Evolutionary conservation across 2,888 invertebrate species (phyloP).

Genomic region (Oegoconia quadripuncta): DNA sequence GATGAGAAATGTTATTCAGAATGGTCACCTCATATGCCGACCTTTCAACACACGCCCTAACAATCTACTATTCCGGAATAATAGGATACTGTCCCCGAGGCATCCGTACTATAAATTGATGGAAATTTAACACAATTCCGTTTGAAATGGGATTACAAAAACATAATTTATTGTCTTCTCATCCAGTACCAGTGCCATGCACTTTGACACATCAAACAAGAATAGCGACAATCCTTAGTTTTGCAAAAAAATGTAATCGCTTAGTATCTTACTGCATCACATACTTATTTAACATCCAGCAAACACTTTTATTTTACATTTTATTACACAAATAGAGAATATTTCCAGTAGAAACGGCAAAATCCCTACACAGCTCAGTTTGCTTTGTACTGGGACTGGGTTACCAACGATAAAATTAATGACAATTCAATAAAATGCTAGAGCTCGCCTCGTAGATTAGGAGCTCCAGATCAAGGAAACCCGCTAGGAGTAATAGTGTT

Average conservation of each 20-base stretch:
- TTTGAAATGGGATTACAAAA: constrained; percentile 40
- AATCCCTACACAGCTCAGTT: constrained; percentile 67
- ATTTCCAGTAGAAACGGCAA: constrained; percentile 61
- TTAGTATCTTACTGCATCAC: constrained; percentile 19
- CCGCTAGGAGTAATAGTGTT: no score
- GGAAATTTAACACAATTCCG: constrained; percentile 30
- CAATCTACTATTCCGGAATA: constrained; percentile 20
- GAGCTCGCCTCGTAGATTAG: no score
- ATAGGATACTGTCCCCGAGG: constrained; percentile 13
- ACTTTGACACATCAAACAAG: constrained; percentile 66
- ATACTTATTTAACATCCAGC: constrained; percentile 31
- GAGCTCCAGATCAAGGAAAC: no score
- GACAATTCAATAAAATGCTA: no score
- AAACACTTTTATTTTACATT: constrained; percentile 44
- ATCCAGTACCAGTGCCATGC: constrained; percentile 47
- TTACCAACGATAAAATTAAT: constrained; percentile 35
- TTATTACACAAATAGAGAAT: constrained; percentile 41
- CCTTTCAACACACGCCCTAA: constrained; percentile 43
- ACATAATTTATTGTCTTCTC: constrained; percentile 55
- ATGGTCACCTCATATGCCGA: constrained; percentile 54
- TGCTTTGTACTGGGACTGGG: constrained; percentile 61
- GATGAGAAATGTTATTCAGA: constrained; percentile 35
- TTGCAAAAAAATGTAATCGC: constrained; percentile 11
- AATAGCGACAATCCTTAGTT: constrained; percentile 25
- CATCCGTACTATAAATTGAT: constrained; percentile 25